A percentile compares a stretch with the other conserved stretches of the same genome.
Evolutionary conservation across 2,113 vertebrate species (phyloP).

Genomic region (Aldabrachelys gigantea): DNA sequence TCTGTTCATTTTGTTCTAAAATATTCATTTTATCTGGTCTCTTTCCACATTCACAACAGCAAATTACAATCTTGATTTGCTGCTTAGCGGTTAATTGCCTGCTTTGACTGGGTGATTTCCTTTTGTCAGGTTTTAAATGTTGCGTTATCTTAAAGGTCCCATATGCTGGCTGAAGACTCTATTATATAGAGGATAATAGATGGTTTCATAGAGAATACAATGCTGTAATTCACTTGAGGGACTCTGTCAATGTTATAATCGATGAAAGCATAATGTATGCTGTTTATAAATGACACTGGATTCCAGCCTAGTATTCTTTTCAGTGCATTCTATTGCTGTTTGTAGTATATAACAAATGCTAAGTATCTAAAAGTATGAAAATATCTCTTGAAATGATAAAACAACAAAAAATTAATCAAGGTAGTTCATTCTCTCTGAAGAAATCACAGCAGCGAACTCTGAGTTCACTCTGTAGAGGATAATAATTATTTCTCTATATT

Average conservation of each 20-base stretch:
- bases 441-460: neutral
- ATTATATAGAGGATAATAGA: conserved; percentile 5
- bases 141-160: conserved; percentile 29
- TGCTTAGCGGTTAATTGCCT: conserved; percentile 13
- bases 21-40: conserved; percentile 1
- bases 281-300: neutral
- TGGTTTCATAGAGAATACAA: neutral
- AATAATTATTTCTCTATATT: neutral
- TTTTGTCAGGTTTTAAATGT: neutral
- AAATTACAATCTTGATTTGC: conserved; percentile 28
- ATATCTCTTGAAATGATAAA: neutral
- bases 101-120: conserved; percentile 15
- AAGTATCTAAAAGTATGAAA: neutral
- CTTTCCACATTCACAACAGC: neutral
- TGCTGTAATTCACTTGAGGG: neutral
- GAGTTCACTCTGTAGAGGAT: neutral
- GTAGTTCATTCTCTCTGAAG: neutral
- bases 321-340: neutral
- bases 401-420: neutral
- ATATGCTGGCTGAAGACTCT: conserved; percentile 20
- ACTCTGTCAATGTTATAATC: neutral
- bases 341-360: neutral
- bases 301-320: neutral
- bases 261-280: neutral
- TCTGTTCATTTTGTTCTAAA: neutral